Evolutionary conservation across 2,797 vertebrate genomes (phyloP), one percentile per base, ranked within the genome.

Genomic region (Cyprinodon diabolis): DNA sequence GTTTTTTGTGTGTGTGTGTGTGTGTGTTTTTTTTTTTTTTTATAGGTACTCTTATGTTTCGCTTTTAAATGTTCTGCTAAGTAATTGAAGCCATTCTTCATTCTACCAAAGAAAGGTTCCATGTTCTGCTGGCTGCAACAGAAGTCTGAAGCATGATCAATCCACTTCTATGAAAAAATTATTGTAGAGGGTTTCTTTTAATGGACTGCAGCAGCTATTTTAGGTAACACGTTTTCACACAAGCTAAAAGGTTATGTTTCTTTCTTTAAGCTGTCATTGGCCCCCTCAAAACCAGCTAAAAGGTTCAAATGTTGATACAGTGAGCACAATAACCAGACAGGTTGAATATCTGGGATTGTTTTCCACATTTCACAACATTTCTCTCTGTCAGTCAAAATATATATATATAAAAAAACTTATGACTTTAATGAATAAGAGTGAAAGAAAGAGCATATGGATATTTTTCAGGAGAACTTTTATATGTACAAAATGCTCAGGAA

Each of bases 81-180:
- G 4, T 72, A 54, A 55, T 66, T 72, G 49, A 72, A 72, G 51
- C 23, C 40, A 55, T 56, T 73, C 71, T 73, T 73, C n/a, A 35
- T 52, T 73, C 6, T 35, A 40, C 37, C 40, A 14, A 15, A 19
- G n/a, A 47, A 66, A 66, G 10, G 62, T 40, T 66, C 49, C 71
- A 43, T 23, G 15, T 66, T 40, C 51, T 25, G 25, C 51, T 47
- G n/a, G 15, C 62, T 54, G 37, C 49, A 65, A 66, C 37, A 72
- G 40, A 45, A 65, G 15, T n/a, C 71, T 65, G 19, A 43, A 66
- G 37, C 60, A 43, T 72, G 55, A 72, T 66, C 49, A 65, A 47
- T 55, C 37, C 37, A 23, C 14, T 54, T 72, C 37, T 14, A 52
- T 72, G n/a, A 30, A 51, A 48, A 66, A 66, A 63, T 49, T 63